Evolutionary conservation across 1,140 invertebrate species (phyloP).

Genomic region (Drosophila littoralis): DNA sequence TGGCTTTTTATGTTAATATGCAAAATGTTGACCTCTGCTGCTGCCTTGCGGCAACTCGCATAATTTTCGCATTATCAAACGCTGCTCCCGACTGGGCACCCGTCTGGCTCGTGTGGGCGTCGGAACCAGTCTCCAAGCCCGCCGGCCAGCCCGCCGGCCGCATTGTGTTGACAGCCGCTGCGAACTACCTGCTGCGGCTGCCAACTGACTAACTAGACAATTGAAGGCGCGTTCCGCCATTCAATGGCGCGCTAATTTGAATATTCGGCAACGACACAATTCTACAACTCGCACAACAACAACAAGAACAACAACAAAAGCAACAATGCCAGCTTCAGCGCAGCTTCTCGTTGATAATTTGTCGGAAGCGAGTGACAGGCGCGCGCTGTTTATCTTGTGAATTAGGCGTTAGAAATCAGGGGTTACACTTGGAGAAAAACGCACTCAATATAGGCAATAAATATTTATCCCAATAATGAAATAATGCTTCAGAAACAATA

Average conservation of each 20-base stretch:
- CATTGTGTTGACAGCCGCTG: background rate
- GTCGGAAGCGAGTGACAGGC: slow-evolving; percentile 76
- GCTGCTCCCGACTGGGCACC: background rate
- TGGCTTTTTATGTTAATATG: background rate
- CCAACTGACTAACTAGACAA: slow-evolving; percentile 62
- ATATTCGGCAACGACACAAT: slow-evolving; percentile 68
- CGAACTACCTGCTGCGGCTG: slow-evolving; percentile 36
- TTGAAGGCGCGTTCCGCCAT: slow-evolving; percentile 52
- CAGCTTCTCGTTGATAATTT: slow-evolving; percentile 66
- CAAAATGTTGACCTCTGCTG: slow-evolving; percentile 3
- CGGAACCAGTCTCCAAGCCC: slow-evolving; percentile 62
- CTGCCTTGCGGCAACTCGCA: slow-evolving; percentile 42
- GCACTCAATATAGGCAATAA: no score
- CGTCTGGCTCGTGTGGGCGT: slow-evolving; percentile 55
- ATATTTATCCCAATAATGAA: no score
- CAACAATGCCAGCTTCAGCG: slow-evolving; percentile 16
- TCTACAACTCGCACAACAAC: slow-evolving; percentile 38
- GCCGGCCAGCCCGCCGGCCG: slow-evolving; percentile 56
- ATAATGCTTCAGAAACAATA: no score
- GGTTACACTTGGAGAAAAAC: slow-evolving; percentile 52
- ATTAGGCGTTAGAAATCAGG: slow-evolving; percentile 51
- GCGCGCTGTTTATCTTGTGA: slow-evolving; percentile 78
- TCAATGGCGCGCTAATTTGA: slow-evolving; percentile 70
- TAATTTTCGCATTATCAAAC: slow-evolving; percentile 74
- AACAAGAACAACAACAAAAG: slow-evolving; percentile 42